Percentiles rank a stretch among this genome's conserved stretches.
phyloP scores from a whole-genome alignment of 92 coral and sea anemone genomes.

The Palythoa grandiflora region DNA sequence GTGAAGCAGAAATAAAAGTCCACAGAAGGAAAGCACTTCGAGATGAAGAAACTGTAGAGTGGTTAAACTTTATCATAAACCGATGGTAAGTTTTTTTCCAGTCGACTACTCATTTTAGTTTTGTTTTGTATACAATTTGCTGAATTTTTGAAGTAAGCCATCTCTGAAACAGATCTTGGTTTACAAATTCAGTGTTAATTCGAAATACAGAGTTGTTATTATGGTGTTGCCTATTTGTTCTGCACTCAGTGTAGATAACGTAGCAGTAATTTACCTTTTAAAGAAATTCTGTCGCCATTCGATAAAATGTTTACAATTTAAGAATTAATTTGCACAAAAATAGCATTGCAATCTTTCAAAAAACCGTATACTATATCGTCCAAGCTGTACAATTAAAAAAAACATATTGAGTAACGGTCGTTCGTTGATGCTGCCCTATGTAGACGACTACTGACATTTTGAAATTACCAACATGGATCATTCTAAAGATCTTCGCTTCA shows the following conservation, averaged over 20 bases:
- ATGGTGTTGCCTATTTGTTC: background rate
- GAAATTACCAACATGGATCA: too few relatives aligned
- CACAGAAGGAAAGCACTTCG: slow-evolving; percentile 91
- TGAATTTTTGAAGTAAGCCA: background rate
- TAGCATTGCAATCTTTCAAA: background rate
- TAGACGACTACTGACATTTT: too few relatives aligned
- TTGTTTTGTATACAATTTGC: background rate
- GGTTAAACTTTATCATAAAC: slow-evolving; percentile 93
- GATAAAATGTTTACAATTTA: background rate
- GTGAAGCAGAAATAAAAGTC: slow-evolving; percentile 88
- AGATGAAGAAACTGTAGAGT: slow-evolving; percentile 91
- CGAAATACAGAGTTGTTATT: background rate
- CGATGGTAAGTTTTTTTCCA: slow-evolving; percentile 76
- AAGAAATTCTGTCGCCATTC: background rate
- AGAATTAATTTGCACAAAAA: background rate
- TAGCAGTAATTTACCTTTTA: background rate
- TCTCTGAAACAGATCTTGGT: background rate
- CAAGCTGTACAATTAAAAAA: background rate
- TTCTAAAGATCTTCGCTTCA: too few relatives aligned
- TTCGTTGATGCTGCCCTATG: too few relatives aligned
- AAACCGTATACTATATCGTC: background rate
- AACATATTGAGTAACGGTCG: background rate
- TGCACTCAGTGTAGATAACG: background rate
- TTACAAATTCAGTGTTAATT: background rate
- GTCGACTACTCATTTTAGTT: background rate